Percentiles rank a stretch among this genome's conserved stretches.
Evolutionary conservation across 92 coral and sea anemone species (phyloP).

Genomic region (Anthopleura xanthogrammica): DNA sequence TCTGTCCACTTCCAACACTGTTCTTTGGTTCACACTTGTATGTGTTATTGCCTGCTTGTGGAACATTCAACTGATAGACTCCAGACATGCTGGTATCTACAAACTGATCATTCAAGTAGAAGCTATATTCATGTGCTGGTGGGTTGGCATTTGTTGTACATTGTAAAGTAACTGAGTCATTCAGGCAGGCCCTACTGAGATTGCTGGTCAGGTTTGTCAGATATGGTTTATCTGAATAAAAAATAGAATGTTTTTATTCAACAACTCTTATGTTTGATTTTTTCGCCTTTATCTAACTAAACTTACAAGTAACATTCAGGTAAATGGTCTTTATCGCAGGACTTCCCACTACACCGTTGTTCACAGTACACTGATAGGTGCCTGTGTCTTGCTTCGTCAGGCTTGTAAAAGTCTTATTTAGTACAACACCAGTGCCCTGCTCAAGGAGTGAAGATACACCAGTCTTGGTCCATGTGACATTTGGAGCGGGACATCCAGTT

Average conservation of each 20-base stretch:
- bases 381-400: slow-evolving; percentile 32
- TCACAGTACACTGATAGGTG: slow-evolving; percentile 40
- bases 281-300: not conserved
- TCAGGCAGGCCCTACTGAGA: not conserved
- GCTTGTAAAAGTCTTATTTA: not conserved
- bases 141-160: slow-evolving; percentile 56
- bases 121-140: slow-evolving; percentile 23
- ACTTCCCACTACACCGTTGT: slow-evolving; percentile 46
- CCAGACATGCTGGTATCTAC: slow-evolving; percentile 32
- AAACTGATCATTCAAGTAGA: slow-evolving; percentile 32
- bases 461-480: slow-evolving; percentile 45
- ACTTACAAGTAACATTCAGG: slow-evolving; percentile 50
- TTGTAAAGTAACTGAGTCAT: slow-evolving; percentile 27
- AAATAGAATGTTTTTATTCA: not conserved
- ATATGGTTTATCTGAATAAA: slow-evolving; percentile 18
- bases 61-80: slow-evolving; percentile 3
- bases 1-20: slow-evolving; percentile 46
- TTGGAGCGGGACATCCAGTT: slow-evolving; percentile 53
- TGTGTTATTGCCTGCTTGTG: slow-evolving; percentile 22
- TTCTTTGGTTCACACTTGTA: slow-evolving; percentile 58
- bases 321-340: slow-evolving; percentile 13
- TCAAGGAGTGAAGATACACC: not conserved
- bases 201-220: slow-evolving; percentile 8
- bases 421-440: not conserved
- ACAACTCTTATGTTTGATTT: not conserved